Conservation (phyloP, 2,888 invertebrate species). For the Eristalinus aeneus region DNA sequence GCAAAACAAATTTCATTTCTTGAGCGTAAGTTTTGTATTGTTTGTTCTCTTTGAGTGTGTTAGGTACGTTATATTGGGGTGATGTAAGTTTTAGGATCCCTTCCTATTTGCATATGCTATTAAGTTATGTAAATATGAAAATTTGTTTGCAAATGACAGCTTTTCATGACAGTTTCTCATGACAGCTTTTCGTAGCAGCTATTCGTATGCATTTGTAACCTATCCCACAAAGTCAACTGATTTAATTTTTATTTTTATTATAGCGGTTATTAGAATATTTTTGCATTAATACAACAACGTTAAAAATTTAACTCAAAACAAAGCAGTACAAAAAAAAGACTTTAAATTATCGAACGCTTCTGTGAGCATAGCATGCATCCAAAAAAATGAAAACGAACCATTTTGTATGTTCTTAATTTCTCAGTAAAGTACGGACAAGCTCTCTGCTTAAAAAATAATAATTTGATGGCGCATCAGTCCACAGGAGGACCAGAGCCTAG, state of each 20-base stretch:
- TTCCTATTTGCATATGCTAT: conserved; percentile 56
- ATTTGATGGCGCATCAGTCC: too few species aligned
- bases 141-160: conserved; percentile 65
- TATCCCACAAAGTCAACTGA: conserved; percentile 10
- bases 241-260: conserved; percentile 50
- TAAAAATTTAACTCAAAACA: too few species aligned
- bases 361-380: too few species aligned
- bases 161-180: conserved; percentile 67
- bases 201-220: conserved; percentile 63
- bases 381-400: too few species aligned
- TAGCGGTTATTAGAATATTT: conserved; percentile 53
- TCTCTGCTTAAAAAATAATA: too few species aligned
- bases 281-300: conserved; percentile 6
- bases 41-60: conserved; percentile 19
- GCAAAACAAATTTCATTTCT: conserved; percentile 46
- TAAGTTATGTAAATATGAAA: conserved; percentile 57
- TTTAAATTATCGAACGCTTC: too few species aligned
- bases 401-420: too few species aligned
- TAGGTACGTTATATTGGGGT: neutral
- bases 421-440: too few species aligned
- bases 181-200: conserved; percentile 65
- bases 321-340: too few species aligned
- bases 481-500: too few species aligned
- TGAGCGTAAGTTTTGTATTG: conserved; percentile 45
- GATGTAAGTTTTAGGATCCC: conserved; percentile 25